These are phyloP conservation scores for Drosophila nasuta DNA, from an alignment of 1,140 invertebrate species.

Conservation along the genomic window DNA sequence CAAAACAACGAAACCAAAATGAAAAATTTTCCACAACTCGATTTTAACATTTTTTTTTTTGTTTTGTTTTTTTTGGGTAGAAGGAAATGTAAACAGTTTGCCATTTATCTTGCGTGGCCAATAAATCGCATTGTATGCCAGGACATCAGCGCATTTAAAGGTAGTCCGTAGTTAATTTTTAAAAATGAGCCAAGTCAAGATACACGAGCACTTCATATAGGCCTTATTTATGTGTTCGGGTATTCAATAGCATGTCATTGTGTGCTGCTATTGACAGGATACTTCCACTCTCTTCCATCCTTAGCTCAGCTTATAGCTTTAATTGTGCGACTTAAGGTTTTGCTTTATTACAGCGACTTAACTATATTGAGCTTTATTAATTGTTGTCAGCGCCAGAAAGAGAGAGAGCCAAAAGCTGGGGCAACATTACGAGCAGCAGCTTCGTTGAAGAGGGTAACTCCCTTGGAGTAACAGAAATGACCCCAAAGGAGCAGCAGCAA, in stretches of 20 bases:
- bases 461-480: constrained; percentile 5
- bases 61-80: constrained; percentile 4
- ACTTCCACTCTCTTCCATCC: constrained; percentile 6
- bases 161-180: constrained; percentile 75
- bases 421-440: not conserved
- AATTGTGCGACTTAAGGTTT: constrained; percentile 76
- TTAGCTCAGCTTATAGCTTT: constrained; percentile 58
- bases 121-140: constrained; percentile 68
- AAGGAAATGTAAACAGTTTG: constrained; percentile 80
- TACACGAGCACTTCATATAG: constrained; percentile 34
- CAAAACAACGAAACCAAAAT: constrained; percentile 1
- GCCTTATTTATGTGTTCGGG: constrained; percentile 31
- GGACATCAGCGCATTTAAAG: constrained; percentile 49
- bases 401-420: constrained; percentile 14
- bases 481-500: constrained; percentile 30
- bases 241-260: constrained; percentile 64
- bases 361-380: constrained; percentile 75
- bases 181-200: constrained; percentile 66
- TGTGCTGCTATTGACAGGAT: constrained; percentile 52
- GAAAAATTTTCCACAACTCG: constrained; percentile 23
- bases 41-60: not conserved
- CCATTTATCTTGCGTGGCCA: constrained; percentile 80
- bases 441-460: constrained; percentile 40
- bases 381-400: constrained; percentile 42
- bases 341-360: constrained; percentile 73